Evolutionary conservation across 1,140 invertebrate genomes (phyloP).

Genomic region (Lutraria rhynchaena): DNA sequence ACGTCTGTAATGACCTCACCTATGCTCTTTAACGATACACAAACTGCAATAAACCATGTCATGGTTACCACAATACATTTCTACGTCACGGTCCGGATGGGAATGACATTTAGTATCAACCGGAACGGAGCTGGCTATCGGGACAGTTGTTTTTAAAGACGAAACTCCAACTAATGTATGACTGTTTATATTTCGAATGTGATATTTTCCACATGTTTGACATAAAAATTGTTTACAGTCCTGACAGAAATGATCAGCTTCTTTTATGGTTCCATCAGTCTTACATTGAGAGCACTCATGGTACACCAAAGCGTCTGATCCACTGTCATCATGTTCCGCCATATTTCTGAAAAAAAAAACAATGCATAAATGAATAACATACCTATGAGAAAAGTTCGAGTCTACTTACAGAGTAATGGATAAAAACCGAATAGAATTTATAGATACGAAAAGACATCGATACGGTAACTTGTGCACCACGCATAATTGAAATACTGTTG

Average conservation of each 20-base stretch:
- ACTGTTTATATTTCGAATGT: not conserved
- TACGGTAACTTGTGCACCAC: too few relatives aligned
- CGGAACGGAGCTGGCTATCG: not conserved
- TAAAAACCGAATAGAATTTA: too few relatives aligned
- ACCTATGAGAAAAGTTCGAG: too few relatives aligned
- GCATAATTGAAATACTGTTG: too few relatives aligned
- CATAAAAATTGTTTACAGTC: slow-evolving; percentile 18
- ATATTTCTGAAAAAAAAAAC: too few relatives aligned
- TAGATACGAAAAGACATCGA: too few relatives aligned
- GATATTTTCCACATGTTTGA: not conserved
- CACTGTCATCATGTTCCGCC: too few relatives aligned
- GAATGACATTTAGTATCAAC: not conserved
- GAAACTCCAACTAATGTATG: not conserved
- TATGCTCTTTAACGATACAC: slow-evolving; percentile 20
- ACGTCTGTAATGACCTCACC: too few relatives aligned
- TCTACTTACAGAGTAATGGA: too few relatives aligned
- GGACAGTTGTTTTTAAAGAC: not conserved
- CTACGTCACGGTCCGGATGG: slow-evolving; percentile 21
- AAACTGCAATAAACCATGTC: slow-evolving; percentile 19
- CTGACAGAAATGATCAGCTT: slow-evolving; percentile 5
- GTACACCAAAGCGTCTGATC: not conserved
- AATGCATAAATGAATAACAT: too few relatives aligned
- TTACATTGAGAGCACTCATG: not conserved
- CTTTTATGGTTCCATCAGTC: not conserved
- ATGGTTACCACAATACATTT: slow-evolving; percentile 10